Percentiles rank a stretch among this genome's conserved stretches.
Evolutionary conservation across 2,888 invertebrate genomes (phyloP).

Genomic region (Leucozona laternaria): DNA sequence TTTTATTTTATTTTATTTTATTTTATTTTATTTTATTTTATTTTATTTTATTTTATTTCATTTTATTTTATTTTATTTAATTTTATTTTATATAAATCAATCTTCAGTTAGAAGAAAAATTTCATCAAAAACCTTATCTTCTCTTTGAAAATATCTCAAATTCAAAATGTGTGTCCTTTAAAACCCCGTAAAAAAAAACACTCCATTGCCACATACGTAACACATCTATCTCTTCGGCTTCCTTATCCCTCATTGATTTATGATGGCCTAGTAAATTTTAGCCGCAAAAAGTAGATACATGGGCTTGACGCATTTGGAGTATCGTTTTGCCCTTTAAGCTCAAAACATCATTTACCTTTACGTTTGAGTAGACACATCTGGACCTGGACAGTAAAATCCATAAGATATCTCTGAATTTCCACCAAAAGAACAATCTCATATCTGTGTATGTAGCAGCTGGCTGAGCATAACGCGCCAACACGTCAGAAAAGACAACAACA

Average conservation of each 20-base stretch:
- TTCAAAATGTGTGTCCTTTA: neutral
- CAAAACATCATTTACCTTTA: conserved; percentile 74
- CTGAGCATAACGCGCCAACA: conserved; percentile 41
- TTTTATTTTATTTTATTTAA: too few relatives aligned
- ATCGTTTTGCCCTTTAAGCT: conserved; percentile 50
- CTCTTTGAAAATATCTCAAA: neutral
- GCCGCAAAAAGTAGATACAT: conserved; percentile 28
- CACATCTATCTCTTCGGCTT: conserved; percentile 58
- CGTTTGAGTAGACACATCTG: conserved; percentile 52
- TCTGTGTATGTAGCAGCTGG: neutral
- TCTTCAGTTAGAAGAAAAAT: too few relatives aligned
- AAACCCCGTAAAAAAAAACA: neutral
- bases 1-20: too few relatives aligned
- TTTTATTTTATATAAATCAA: too few relatives aligned
- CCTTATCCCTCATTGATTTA: conserved; percentile 74
- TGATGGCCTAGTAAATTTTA: conserved; percentile 60
- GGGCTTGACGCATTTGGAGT: conserved; percentile 43
- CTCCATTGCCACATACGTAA: conserved; percentile 29
- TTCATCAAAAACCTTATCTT: too few relatives aligned
- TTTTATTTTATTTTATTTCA: too few relatives aligned
- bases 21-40: too few relatives aligned
- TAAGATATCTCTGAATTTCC: conserved; percentile 65
- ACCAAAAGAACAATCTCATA: conserved; percentile 56
- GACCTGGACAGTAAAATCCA: conserved; percentile 69
- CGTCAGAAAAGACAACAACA: conserved; percentile 72